Conservation (phyloP, 1,140 invertebrate genomes). For the Drosophila elegans region DNA sequence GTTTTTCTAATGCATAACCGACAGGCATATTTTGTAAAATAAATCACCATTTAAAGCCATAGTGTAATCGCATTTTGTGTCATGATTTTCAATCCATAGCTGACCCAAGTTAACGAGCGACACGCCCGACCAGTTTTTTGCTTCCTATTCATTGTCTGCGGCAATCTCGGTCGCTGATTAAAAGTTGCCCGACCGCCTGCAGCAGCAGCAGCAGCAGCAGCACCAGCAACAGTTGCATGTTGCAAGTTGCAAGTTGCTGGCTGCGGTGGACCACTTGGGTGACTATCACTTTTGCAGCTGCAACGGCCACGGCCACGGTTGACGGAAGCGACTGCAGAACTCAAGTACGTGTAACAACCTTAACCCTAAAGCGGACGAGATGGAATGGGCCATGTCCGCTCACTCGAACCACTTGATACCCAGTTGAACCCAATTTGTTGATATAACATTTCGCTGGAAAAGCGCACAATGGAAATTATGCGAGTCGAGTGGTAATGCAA, state of each 20-base stretch:
- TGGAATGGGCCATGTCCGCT: slow-evolving; percentile 45
- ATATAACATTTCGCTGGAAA: slow-evolving; percentile 75
- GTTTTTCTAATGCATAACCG: slow-evolving; percentile 45
- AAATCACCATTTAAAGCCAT: slow-evolving; percentile 49
- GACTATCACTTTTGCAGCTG: slow-evolving; percentile 55
- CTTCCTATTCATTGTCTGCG: slow-evolving; percentile 37
- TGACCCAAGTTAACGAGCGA: slow-evolving; percentile 19
- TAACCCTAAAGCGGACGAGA: slow-evolving; percentile 67
- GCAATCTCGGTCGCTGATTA: slow-evolving; percentile 45
- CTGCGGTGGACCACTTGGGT: slow-evolving; percentile 3
- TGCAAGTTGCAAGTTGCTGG: slow-evolving; percentile 5
- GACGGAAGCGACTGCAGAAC: slow-evolving; percentile 73
- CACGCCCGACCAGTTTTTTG: slow-evolving; percentile 61
- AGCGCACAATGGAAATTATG: slow-evolving; percentile 77
- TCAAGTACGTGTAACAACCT: slow-evolving; percentile 79
- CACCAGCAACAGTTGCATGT: slow-evolving; percentile 7
- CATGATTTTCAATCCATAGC: slow-evolving; percentile 16
- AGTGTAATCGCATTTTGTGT: slow-evolving; percentile 3
- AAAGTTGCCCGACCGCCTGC: slow-evolving; percentile 73
- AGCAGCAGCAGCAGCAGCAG: slow-evolving; percentile 12
- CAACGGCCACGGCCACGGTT: slow-evolving; percentile 45
- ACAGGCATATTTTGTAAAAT: slow-evolving; percentile 67
- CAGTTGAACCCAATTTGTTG: slow-evolving; percentile 79
- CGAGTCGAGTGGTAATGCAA: slow-evolving; percentile 69
- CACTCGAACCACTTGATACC: slow-evolving; percentile 67